Percentiles rank a stretch among this genome's conserved stretches.
Evolutionary conservation across 1,140 invertebrate genomes (phyloP).

Genomic region (Drosophila ambigua): DNA sequence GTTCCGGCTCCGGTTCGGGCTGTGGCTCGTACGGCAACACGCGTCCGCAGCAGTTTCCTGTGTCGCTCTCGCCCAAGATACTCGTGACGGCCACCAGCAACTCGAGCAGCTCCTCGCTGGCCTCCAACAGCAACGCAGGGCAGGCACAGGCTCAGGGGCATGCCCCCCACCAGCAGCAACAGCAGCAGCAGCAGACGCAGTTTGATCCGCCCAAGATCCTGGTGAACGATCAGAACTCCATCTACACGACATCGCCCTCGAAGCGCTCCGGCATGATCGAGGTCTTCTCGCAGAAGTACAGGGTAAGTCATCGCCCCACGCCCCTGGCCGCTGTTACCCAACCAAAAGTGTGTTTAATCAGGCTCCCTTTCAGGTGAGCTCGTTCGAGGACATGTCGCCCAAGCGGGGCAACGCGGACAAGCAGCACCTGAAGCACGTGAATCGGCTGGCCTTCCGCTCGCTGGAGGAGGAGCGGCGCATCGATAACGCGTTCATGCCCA

Average conservation of each 20-base stretch:
- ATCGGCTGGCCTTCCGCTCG: constrained; percentile 80
- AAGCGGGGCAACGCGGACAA: constrained; percentile 48
- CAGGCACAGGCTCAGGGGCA: constrained; percentile 19
- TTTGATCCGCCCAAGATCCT: constrained; percentile 84
- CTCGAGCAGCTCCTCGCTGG: constrained; percentile 76
- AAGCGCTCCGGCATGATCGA: constrained; percentile 81
- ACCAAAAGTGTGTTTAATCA: constrained; percentile 27
- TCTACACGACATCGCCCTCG: constrained; percentile 83
- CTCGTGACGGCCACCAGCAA: constrained; percentile 78
- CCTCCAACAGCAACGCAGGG: constrained; percentile 48
- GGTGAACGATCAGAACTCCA: constrained; percentile 83
- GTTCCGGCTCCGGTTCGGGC: constrained; percentile 42
- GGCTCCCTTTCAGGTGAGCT: constrained; percentile 63
- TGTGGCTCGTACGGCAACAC: constrained; percentile 63
- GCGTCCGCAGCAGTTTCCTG: constrained; percentile 77
- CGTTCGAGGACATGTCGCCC: constrained; percentile 83
- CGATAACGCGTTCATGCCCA: constrained; percentile 82
- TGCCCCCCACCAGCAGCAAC: constrained; percentile 41
- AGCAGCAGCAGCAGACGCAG: constrained; percentile 65
- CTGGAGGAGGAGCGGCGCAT: constrained; percentile 83
- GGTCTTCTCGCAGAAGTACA: constrained; percentile 83
- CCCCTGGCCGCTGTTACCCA: too few species aligned
- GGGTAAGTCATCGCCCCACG: constrained; percentile 36
- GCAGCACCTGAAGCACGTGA: constrained; percentile 76
- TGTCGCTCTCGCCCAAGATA: constrained; percentile 79